Base-by-base conservation (phyloP, 2,113 vertebrate genomes). In the Corvus cornix region DNA sequence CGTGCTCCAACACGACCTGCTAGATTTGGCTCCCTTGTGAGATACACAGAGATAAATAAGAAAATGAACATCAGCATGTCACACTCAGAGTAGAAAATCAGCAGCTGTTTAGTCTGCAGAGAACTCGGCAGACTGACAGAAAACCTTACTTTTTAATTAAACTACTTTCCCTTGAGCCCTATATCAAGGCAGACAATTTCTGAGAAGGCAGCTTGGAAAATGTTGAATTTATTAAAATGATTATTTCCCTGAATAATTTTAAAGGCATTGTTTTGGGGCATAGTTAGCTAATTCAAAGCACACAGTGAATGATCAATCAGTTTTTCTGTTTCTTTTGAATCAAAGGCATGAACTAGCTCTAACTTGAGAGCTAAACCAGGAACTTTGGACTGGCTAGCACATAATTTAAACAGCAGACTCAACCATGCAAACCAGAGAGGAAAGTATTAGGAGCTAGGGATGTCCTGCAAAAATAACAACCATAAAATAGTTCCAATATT, bases 101-200 rank as follows among this genome's bases (percentile, higher is more conserved):
- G 26, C 60, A 52, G 35, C 44, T 96, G 79, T 92, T 96, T 90
- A 88, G 39, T 64, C 90, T 96, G 58, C 27, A 90, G 76, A 90
- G 49, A 56, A 94, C 53, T 94, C 72, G 89, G 79, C n/a, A 90
- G 95, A 96, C 70, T 90, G 89, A 94, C 79, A 95, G 46, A 91
- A 84, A 84, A 52, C 55, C 31, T 86, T 91, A 93, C 62, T 95
- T 96, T 97, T 81, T 92, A 96, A 97, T 95, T 94, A 94, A 97
- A 83, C 46, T 16, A 19, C 41, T 81, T 95, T 95, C 95, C 72
- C 90, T 46, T 55, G 59, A 91, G 93, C 28, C 86, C 67, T 89
- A 7, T 87, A 92, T 88, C 73, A 80, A 96, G 70, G 70, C 75
- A 72, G 96, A 96, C 44, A 86, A 94, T 87, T 95, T 95, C 63